Evolutionary conservation across 2,888 invertebrate genomes (phyloP).

Genomic region (Alentia gelatinosa): DNA sequence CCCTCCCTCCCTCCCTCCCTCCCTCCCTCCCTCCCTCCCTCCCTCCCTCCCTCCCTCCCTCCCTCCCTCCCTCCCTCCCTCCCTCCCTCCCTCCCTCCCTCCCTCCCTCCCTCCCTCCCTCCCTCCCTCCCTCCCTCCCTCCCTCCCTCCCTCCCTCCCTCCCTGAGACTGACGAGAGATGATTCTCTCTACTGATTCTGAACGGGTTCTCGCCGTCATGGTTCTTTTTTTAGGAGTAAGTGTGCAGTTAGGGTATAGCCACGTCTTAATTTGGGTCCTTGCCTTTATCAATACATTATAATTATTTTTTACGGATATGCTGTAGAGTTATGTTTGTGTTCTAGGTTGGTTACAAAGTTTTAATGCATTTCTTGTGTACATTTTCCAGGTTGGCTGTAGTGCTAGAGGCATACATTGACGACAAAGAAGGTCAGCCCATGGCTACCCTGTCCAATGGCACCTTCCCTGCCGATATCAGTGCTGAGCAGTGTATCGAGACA

Average conservation of each 20-base stretch:
- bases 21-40: not conserved
- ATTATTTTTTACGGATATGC: too few species aligned
- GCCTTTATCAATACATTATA: too few species aligned
- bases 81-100: not conserved
- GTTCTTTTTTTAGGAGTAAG: too few species aligned
- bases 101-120: not conserved
- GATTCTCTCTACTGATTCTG: too few species aligned
- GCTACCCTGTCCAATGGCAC: slow-evolving; percentile 43
- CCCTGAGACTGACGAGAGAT: not conserved
- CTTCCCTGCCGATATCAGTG: slow-evolving; percentile 59
- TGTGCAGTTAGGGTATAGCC: too few species aligned
- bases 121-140: not conserved
- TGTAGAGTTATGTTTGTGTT: too few species aligned
- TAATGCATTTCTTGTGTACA: not conserved
- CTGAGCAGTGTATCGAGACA: slow-evolving; percentile 57
- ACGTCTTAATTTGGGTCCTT: too few species aligned
- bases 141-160: not conserved
- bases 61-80: not conserved
- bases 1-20: not conserved
- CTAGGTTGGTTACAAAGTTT: too few species aligned
- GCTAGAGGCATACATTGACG: not conserved
- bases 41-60: not conserved
- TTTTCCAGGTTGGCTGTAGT: not conserved
- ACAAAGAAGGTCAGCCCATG: not conserved
- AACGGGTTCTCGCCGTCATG: too few species aligned